phyloP scores from a whole-genome alignment of 2,113 vertebrate species.

The Fukomys damarensis region DNA sequence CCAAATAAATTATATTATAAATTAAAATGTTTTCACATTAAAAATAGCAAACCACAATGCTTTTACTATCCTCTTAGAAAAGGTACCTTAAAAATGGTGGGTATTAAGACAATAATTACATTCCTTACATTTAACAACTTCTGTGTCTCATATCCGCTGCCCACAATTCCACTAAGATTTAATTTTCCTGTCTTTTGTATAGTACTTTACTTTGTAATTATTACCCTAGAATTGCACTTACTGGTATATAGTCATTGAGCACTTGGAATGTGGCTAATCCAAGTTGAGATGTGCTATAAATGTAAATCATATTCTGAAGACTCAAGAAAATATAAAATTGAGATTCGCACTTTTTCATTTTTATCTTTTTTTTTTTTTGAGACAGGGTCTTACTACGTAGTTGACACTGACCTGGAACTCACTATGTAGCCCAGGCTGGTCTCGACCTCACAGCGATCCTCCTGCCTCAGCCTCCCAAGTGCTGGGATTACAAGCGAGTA shows the following conservation, averaged over 20 bases:
- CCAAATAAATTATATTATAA: conserved; percentile 74
- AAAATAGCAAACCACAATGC: conserved; percentile 39
- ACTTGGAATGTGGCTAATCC: conserved; percentile 21
- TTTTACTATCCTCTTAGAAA: conserved; percentile 18
- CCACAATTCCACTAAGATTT: not conserved
- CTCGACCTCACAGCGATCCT: too few species aligned
- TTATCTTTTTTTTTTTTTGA: conserved; percentile 8
- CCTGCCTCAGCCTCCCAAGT: too few species aligned
- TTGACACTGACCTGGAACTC: too few species aligned
- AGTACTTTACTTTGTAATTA: not conserved
- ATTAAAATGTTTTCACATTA: conserved; percentile 54
- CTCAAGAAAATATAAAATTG: not conserved
- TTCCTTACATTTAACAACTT: conserved; percentile 39
- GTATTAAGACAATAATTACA: conserved; percentile 7
- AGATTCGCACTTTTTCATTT: not conserved
- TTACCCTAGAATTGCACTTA: conserved; percentile 7
- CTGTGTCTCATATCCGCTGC: not conserved
- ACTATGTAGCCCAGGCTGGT: too few species aligned
- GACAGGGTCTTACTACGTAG: too few species aligned
- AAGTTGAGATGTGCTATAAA: conserved; percentile 16
- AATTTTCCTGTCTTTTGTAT: not conserved
- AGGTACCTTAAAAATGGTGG: conserved; percentile 1
- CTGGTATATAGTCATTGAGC: not conserved
- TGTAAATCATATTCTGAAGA: conserved; percentile 32
- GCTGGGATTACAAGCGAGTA: too few species aligned